phyloP scores from a whole-genome alignment of 1,140 invertebrate species.

The Brachystomella parvula region DNA sequence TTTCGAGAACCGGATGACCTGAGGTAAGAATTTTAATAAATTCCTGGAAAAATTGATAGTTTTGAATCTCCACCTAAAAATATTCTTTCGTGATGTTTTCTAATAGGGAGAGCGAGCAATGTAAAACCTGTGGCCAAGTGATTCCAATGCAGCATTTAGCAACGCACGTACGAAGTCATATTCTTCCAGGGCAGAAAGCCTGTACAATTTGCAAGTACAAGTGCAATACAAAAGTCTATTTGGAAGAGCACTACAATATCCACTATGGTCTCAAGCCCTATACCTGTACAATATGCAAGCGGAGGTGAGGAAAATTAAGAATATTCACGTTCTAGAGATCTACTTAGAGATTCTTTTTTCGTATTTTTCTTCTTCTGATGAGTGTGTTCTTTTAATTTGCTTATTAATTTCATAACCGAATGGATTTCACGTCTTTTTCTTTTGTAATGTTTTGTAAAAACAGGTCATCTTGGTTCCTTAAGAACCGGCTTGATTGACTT shows the following conservation, averaged over 20 bases:
- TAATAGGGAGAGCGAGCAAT: slow-evolving; percentile 1
- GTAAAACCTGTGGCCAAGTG: not conserved
- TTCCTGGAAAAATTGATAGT: not conserved
- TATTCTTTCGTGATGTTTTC: not conserved
- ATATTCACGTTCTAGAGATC: too few species aligned
- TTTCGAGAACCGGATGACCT: not conserved
- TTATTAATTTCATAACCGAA: too few species aligned
- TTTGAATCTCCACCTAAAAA: not conserved
- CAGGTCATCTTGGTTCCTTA: too few species aligned
- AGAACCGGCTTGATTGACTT: too few species aligned
- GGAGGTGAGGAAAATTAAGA: not conserved
- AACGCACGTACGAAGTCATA: not conserved
- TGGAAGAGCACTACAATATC: not conserved
- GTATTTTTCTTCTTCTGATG: too few species aligned
- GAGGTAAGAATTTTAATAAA: not conserved
- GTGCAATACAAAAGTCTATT: not conserved
- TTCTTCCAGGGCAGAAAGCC: not conserved
- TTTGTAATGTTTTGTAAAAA: too few species aligned
- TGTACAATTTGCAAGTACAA: slow-evolving; percentile 3
- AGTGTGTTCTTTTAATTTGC: too few species aligned
- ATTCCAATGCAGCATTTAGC: slow-evolving; percentile 1
- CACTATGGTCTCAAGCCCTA: not conserved
- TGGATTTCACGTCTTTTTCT: too few species aligned
- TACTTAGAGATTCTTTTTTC: too few species aligned
- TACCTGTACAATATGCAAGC: not conserved